A percentile compares a stretch with the other conserved stretches of the same genome.
phyloP scores from a whole-genome alignment of 2,888 invertebrate genomes.

The Rhagonycha lutea region DNA sequence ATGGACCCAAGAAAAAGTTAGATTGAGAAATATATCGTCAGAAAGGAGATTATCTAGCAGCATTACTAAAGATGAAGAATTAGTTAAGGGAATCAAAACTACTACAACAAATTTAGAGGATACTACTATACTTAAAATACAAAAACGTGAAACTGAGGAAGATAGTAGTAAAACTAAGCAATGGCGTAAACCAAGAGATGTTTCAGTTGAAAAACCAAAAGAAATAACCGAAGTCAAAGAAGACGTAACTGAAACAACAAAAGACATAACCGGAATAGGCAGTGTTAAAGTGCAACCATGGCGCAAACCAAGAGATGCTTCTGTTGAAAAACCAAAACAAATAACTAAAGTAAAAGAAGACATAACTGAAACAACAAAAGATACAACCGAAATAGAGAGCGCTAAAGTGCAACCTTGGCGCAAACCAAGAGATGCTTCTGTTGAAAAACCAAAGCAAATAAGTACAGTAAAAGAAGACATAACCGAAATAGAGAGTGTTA shows the following conservation, averaged over 20 bases:
- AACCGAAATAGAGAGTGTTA: too few relatives aligned
- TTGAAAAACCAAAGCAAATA: not conserved
- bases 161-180: conserved; percentile 11
- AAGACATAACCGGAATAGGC: not conserved
- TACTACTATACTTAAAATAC: conserved; percentile 38
- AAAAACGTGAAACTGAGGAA: conserved; percentile 53
- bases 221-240: conserved; percentile 48
- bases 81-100: not conserved
- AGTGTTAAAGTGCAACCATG: conserved; percentile 6
- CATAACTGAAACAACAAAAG: not conserved
- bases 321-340: not conserved
- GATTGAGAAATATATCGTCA: conserved; percentile 53
- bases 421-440: conserved; percentile 58
- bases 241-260: conserved; percentile 42
- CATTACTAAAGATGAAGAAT: not conserved
- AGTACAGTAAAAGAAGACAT: conserved; percentile 36
- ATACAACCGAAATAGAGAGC: not conserved
- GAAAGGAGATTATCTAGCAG: conserved; percentile 42
- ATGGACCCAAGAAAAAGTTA: conserved; percentile 65
- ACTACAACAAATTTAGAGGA: conserved; percentile 5
- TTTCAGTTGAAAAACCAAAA: conserved; percentile 21
- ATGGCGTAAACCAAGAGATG: not conserved
- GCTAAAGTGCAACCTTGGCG: conserved; percentile 46
- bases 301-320: conserved; percentile 14
- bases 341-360: conserved; percentile 27